Conservation (phyloP, 2,888 invertebrate genomes). For the Idaea dimidiata region DNA sequence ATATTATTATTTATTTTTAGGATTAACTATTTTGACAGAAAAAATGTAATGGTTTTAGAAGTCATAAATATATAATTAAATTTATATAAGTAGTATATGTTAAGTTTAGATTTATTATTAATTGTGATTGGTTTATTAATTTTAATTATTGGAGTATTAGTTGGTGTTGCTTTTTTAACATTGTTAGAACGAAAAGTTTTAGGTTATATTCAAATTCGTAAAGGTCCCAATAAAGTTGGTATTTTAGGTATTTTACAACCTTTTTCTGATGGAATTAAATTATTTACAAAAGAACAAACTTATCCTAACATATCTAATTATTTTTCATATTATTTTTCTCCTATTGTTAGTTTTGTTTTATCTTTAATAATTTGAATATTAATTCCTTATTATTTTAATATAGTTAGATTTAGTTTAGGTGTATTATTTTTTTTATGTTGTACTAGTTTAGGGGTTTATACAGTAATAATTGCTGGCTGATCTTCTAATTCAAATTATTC, state of each 20-base stretch:
- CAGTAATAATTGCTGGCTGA: slow-evolving; percentile 83
- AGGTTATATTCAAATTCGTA: slow-evolving; percentile 87
- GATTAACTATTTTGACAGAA: slow-evolving; percentile 82
- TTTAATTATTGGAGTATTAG: slow-evolving; percentile 82
- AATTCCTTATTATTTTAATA: slow-evolving; percentile 79
- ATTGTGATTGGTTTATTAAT: slow-evolving; percentile 66
- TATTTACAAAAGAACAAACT: slow-evolving; percentile 84
- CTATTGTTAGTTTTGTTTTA: slow-evolving; percentile 81
- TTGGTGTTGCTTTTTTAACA: slow-evolving; percentile 86
- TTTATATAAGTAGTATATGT: slow-evolving; percentile 80
- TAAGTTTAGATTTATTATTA: slow-evolving; percentile 66
- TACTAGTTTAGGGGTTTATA: slow-evolving; percentile 84
- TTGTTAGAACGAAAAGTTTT: slow-evolving; percentile 86
- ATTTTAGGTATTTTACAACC: slow-evolving; percentile 84
- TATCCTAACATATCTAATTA: slow-evolving; percentile 82
- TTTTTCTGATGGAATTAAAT: slow-evolving; percentile 86
- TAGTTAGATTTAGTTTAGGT: slow-evolving; percentile 80
- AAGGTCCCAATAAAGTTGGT: slow-evolving; percentile 87
- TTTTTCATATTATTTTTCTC: slow-evolving; percentile 81
- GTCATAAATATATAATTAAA: slow-evolving; percentile 78
- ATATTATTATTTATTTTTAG: slow-evolving; percentile 4
- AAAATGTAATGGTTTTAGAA: slow-evolving; percentile 86
- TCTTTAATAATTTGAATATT: slow-evolving; percentile 81
- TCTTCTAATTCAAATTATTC: slow-evolving; percentile 88
- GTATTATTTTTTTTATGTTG: slow-evolving; percentile 84